A percentile compares a stretch with the other conserved stretches of the same genome.
These are phyloP conservation scores for Pionites leucogaster DNA, from an alignment of 2,113 vertebrate genomes.

Conservation along the genomic window DNA sequence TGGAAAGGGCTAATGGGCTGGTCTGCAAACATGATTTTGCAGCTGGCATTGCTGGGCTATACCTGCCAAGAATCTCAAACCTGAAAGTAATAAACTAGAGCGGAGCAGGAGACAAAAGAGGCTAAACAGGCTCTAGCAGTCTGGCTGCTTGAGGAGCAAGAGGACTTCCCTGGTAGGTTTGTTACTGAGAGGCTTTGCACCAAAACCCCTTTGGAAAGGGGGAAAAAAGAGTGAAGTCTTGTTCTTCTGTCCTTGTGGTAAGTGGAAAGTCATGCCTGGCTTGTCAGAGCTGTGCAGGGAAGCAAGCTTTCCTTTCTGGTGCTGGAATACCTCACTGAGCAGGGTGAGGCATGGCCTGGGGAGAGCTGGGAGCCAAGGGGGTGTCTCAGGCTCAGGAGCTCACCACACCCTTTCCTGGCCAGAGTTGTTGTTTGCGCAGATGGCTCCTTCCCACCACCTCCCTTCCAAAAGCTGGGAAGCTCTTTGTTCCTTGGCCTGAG, in stretches of 20 bases:
- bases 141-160: background rate
- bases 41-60: background rate
- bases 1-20: background rate
- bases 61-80: background rate
- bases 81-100: background rate
- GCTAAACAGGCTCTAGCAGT: background rate
- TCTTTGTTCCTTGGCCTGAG: background rate
- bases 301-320: background rate
- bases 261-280: background rate
- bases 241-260: background rate
- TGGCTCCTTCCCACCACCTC: background rate
- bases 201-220: background rate
- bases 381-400: fast-evolving
- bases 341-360: too few species aligned
- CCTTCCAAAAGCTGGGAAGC: background rate
- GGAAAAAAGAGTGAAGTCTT: background rate
- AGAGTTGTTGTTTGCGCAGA: background rate
- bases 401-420: background rate
- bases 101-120: background rate
- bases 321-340: background rate
- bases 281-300: background rate
- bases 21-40: background rate
- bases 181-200: background rate
- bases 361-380: background rate
- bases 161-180: background rate